Evolutionary conservation across 2,888 invertebrate genomes (phyloP).

Genomic region (Hybos culiciformis): DNA sequence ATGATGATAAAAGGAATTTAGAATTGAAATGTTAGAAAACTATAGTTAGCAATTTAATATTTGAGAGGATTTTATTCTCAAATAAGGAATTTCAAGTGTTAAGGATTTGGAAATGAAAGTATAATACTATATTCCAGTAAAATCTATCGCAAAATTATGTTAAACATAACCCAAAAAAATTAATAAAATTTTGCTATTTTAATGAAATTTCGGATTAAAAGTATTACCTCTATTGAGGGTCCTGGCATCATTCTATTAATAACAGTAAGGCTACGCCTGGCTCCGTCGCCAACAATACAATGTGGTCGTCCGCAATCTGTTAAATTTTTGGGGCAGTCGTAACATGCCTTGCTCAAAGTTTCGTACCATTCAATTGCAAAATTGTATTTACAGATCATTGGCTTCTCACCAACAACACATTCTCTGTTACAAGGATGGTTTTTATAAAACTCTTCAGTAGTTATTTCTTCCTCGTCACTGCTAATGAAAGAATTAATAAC

Average conservation of each 20-base stretch:
- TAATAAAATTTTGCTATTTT: too few species aligned
- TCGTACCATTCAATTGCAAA: slow-evolving; percentile 61
- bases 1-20: too few species aligned
- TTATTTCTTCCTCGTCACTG: slow-evolving; percentile 18
- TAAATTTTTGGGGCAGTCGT: slow-evolving; percentile 58
- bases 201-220: too few species aligned
- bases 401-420: slow-evolving; percentile 39
- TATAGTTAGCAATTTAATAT: too few species aligned
- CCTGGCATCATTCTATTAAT: slow-evolving; percentile 82
- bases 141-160: too few species aligned
- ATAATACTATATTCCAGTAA: too few species aligned
- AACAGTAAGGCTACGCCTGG: slow-evolving; percentile 57
- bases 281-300: slow-evolving; percentile 75
- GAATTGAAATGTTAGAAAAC: too few species aligned
- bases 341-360: slow-evolving; percentile 80
- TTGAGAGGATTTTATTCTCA: too few species aligned
- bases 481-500: not conserved
- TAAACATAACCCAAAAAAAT: too few species aligned
- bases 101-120: too few species aligned
- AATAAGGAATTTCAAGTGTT: too few species aligned
- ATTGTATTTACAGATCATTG: slow-evolving; percentile 49
- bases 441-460: slow-evolving; percentile 26
- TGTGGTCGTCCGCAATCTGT: slow-evolving; percentile 65
- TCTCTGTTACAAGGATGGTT: slow-evolving; percentile 45
- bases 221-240: slow-evolving; percentile 68